phyloP scores from a whole-genome alignment of 2,888 invertebrate genomes.

The Pyrrhia umbra region DNA sequence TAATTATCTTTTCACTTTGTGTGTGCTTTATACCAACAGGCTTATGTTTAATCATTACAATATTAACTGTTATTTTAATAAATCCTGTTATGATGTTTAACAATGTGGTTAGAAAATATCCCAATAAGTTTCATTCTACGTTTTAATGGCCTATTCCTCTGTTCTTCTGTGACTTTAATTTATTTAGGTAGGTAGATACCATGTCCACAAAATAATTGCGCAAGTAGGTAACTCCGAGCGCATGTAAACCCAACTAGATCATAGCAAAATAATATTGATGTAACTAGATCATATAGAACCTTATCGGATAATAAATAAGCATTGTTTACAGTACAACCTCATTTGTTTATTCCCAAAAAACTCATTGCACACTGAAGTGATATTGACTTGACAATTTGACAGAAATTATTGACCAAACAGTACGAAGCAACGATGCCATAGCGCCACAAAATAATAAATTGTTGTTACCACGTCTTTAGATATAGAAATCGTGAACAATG shows the following conservation, averaged over 20 bases:
- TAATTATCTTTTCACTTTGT: no score
- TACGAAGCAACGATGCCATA: constrained; percentile 53
- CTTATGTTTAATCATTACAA: no score
- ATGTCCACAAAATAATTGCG: no score
- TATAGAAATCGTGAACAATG: constrained; percentile 24
- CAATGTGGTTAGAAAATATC: no score
- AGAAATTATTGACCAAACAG: constrained; percentile 43
- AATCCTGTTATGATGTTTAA: no score
- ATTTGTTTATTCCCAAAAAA: constrained; percentile 27
- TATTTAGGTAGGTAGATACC: no score
- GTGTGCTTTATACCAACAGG: no score
- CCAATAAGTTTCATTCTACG: no score
- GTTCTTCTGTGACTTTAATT: no score
- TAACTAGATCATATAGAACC: constrained; percentile 17
- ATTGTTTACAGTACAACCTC: constrained; percentile 35
- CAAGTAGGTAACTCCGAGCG: no score
- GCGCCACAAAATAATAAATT: constrained; percentile 24
- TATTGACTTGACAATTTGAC: constrained; percentile 2
- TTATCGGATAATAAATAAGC: constrained; percentile 31
- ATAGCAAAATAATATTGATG: constrained; percentile 17
- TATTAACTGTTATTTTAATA: no score
- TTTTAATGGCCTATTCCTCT: no score
- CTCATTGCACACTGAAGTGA: not conserved
- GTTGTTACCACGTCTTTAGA: not conserved
- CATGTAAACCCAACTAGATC: not conserved